phyloP scores from a whole-genome alignment of 1,140 invertebrate species.

The Mycetomoellerius zeteki region DNA sequence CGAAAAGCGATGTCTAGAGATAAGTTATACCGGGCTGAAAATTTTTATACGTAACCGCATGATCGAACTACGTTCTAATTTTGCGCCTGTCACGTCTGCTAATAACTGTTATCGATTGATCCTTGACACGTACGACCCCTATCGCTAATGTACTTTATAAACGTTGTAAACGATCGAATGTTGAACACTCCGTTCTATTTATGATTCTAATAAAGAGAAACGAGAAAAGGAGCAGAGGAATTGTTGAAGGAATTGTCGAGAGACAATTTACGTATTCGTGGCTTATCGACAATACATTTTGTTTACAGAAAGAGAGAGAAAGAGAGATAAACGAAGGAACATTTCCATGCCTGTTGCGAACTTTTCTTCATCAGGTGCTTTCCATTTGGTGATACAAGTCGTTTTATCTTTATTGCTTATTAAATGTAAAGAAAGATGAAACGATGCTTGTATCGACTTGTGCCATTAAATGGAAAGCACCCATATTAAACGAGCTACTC shows the following conservation, averaged over 20 bases:
- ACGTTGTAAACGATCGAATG: conserved; percentile 47
- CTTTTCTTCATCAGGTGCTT: not conserved
- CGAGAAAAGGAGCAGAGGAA: conserved; percentile 5
- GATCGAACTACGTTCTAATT: conserved; percentile 38
- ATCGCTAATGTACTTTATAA: conserved; percentile 50
- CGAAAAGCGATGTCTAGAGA: not conserved
- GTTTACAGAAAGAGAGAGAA: conserved; percentile 38
- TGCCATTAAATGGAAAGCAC: too few species aligned
- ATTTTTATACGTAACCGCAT: conserved; percentile 32
- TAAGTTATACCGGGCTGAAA: conserved; percentile 1
- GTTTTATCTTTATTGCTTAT: too few species aligned
- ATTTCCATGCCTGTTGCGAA: conserved; percentile 50
- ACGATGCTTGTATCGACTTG: too few species aligned
- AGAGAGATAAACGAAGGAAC: not conserved
- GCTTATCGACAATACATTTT: conserved; percentile 53
- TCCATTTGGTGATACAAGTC: too few species aligned
- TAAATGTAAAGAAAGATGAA: too few species aligned
- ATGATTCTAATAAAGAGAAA: conserved; percentile 50
- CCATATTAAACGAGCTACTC: conserved; percentile 33
- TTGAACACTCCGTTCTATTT: conserved; percentile 58
- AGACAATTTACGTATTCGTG: conserved; percentile 27
- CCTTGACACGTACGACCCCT: not conserved
- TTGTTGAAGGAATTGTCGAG: conserved; percentile 52
- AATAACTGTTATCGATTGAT: conserved; percentile 37
- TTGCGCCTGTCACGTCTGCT: conserved; percentile 33